These are phyloP conservation scores for Toxotes jaculatrix DNA, from an alignment of 2,113 vertebrate genomes.

Conservation along the genomic window DNA sequence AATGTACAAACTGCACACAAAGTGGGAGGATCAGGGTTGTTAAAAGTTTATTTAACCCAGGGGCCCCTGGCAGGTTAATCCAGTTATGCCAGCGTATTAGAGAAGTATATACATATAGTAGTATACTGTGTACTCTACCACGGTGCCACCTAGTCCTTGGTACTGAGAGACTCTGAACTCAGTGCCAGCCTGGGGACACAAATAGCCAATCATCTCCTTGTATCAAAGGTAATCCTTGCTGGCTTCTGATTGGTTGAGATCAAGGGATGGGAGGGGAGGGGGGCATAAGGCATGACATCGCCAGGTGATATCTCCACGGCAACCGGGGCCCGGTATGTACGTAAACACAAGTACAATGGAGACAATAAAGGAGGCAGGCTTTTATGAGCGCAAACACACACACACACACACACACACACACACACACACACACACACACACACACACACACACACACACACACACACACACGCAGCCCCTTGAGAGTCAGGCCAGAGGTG, in stretches of 20 bases:
- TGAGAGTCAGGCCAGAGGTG: constrained; percentile 54
- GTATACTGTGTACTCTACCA: background rate
- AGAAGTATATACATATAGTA: background rate
- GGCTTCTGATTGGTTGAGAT: constrained; percentile 59
- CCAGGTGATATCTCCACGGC: constrained; percentile 74
- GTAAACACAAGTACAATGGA: constrained; percentile 70
- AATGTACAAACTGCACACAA: background rate
- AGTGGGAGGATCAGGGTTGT: background rate
- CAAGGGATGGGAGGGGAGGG: constrained; percentile 8
- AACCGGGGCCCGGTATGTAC: constrained; percentile 60
- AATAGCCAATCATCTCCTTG: constrained; percentile 40
- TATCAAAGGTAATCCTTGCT: constrained; percentile 51
- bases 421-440: constrained; percentile 5
- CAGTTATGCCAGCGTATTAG: background rate
- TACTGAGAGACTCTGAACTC: constrained; percentile 30
- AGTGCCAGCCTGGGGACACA: constrained; percentile 6
- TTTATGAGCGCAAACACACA: constrained; percentile 33
- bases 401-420: constrained; percentile 23
- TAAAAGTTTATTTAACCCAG: background rate
- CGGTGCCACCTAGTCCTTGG: constrained; percentile 21
- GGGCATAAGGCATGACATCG: constrained; percentile 38
- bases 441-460: constrained; percentile 21
- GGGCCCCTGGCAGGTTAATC: background rate
- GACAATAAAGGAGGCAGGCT: constrained; percentile 57
- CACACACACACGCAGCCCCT: constrained; percentile 4